Base-by-base conservation (phyloP, 2,113 vertebrate genomes). In the Boulengeromyrus knoepffleri region DNA sequence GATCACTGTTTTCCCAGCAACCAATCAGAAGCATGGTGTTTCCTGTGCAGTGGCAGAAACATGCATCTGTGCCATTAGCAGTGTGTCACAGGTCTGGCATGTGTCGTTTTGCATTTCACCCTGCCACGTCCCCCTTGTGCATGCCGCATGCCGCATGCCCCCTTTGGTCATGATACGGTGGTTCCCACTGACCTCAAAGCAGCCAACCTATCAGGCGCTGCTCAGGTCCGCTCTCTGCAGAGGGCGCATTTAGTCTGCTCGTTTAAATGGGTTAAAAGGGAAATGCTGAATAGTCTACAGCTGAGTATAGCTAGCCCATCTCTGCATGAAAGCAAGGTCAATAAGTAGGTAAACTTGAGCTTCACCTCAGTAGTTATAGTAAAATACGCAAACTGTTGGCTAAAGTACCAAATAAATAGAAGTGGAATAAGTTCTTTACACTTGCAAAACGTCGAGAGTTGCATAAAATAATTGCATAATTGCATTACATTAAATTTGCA, bases 41-140 rank as follows among this genome's bases (percentile, higher is more conserved):
- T 77, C 19, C 27, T 58, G 2, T 84, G 46, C 27, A 12, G 7
- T 15, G 49, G 47, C 45, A 17, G 42, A 13, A 46, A 80, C 19
- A 7, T 49, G 27, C 24, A 2, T 27, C 31, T 89, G 17, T 49
- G 31, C 39, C 31, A 2, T 10, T 31, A n/a, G 36, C 12, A 4
- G 74, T 89, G 8, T 45, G 13, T 46, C 12, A 21, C 36, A 9
- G 50, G 52, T 27, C 39, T 58, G 50, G 85, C 50, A 39, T 89
- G 47, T 83, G 36, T 36, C 62, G 77, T 89, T 84, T 62, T 85
- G 39, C 89, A 19, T 53, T 56, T 89, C 85, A 85, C 77, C 89
- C 49, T 31, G 4, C 47, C 88, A 1, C 5, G 0, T 45, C 13
- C 15, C 49, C 77, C 6, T 36, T 1, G 3, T 89, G 52, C 87